Evolutionary conservation across 2,113 vertebrate genomes (phyloP).

Genomic region (Ciconia stormi): DNA sequence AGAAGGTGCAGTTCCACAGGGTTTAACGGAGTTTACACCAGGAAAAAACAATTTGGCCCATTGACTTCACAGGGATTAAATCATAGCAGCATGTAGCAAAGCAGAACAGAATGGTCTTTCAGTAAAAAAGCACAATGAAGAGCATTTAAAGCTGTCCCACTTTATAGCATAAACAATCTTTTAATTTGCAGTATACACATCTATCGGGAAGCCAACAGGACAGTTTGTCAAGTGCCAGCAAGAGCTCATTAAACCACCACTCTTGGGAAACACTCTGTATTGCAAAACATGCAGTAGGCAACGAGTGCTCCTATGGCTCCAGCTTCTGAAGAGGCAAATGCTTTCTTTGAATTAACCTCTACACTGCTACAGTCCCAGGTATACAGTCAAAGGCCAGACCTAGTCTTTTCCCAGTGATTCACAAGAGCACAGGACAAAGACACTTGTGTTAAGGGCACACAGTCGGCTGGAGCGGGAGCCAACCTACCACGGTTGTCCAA

Average conservation of each 20-base stretch:
- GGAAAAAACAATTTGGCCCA: neutral
- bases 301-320: neutral
- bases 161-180: neutral
- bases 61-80: conserved; percentile 4
- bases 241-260: conserved; percentile 7
- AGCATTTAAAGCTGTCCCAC: neutral
- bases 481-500: neutral
- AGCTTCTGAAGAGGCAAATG: neutral
- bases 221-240: conserved; percentile 30
- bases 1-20: neutral
- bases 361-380: neutral
- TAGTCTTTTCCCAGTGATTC: neutral
- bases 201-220: conserved; percentile 21
- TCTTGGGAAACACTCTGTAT: conserved; percentile 23
- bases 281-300: neutral
- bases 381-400: neutral
- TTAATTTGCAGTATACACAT: neutral
- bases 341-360: neutral
- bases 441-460: neutral
- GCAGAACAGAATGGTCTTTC: neutral
- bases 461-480: neutral
- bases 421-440: neutral
- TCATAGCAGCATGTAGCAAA: conserved; percentile 28
- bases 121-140: neutral
- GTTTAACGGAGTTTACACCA: neutral